These are phyloP conservation scores for Periophthalmus modestus DNA, from an alignment of 2,113 vertebrate species.

Conservation along the genomic window DNA sequence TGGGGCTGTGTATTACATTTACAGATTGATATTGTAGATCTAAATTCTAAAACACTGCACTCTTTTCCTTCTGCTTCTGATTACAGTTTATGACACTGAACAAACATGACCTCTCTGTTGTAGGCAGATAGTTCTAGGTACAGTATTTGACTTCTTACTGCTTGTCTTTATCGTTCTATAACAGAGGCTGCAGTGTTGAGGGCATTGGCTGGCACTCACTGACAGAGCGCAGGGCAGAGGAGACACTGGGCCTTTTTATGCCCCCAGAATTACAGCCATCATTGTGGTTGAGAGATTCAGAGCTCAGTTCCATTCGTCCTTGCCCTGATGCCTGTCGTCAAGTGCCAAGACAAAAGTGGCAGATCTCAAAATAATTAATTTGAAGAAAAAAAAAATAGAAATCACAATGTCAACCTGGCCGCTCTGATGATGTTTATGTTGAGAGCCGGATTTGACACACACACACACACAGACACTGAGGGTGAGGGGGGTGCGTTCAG, in stretches of 20 bases:
- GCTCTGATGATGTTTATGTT: too few species aligned
- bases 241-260: slow-evolving; percentile 59
- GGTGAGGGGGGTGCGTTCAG: too few species aligned
- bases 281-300: slow-evolving; percentile 29
- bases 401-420: too few species aligned
- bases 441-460: too few species aligned
- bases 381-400: too few species aligned
- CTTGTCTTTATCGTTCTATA: slow-evolving; percentile 37
- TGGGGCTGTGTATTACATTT: too few species aligned
- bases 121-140: neutral
- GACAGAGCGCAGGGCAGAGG: slow-evolving; percentile 40
- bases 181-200: slow-evolving; percentile 55
- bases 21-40: too few species aligned
- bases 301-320: slow-evolving; percentile 29
- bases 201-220: slow-evolving; percentile 50
- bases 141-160: slow-evolving; percentile 22
- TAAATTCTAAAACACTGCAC: neutral
- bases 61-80: neutral
- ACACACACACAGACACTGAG: too few species aligned
- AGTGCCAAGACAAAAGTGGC: neutral
- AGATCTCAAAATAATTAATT: too few species aligned
- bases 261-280: slow-evolving; percentile 57
- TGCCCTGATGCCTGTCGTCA: slow-evolving; percentile 8
- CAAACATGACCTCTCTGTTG: neutral
- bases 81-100: neutral